Base-by-base conservation (phyloP, 1,140 invertebrate genomes). In the Trialeurodes vaporariorum region DNA sequence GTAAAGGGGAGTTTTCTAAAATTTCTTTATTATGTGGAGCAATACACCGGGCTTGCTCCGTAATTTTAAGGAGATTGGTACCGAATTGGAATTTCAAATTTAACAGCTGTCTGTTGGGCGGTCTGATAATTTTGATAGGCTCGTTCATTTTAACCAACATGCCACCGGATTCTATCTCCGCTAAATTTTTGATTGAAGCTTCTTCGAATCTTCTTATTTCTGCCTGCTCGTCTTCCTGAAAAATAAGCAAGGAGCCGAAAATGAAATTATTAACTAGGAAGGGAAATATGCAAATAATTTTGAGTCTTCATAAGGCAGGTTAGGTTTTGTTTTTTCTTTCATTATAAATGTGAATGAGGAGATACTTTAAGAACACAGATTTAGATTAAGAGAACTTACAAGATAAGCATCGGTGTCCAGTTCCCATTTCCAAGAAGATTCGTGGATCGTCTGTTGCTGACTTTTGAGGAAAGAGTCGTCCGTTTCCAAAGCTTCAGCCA, bases 401-500 rank as follows among this genome's bases (percentile, higher is more conserved):
- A 77, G 1, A 78, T 76, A 58, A 17, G 5, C 34, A 49, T 17
- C 34, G 34, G 34, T 49, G 34, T 49, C 34, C 5, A 49, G 17
- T 5, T 76, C 75, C 64, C 80, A 70, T 72, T 78, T 75, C 63
- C 77, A 76, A 25, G 78, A 73, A 2, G 76, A 70, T 70, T 76
- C 74, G 59, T 77, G 72, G n/a, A n/a, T n/a, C 67, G 77, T 72
- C 69, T 80, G 70, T 71, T 77, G 70, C 70, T 78, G 49, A 64
- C 5, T 49, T 9, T 49, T 17, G 17, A 49, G 5, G 17, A 49
- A 49, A 49, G 5, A 17, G 34, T 49, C 67, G 59, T 68, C 83
- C 66, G 87, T 79, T 71, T 93, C 91, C 0, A 93, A 83, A 0
- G 91, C 90, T 78, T 93, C 91, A 0, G 91, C 92, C 49, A 90